A percentile compares a stretch with the other conserved stretches of the same genome.
Conservation (phyloP, 2,888 invertebrate genomes). For the Calameuta pallipes region DNA sequence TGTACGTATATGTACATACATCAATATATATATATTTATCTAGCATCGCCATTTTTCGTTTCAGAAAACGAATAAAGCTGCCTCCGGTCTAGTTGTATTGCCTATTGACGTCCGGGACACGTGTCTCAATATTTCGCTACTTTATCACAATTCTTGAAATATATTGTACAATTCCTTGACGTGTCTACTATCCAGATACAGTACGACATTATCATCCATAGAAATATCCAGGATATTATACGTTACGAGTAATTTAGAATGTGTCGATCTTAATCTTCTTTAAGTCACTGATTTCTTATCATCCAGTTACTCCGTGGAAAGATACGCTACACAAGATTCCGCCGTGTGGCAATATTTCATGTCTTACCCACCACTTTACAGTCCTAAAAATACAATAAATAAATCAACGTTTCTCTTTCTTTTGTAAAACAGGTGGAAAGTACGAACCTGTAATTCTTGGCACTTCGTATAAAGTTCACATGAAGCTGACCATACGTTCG, state of each 20-base stretch:
- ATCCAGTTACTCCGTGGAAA: background rate
- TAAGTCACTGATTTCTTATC: background rate
- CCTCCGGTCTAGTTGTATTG: background rate
- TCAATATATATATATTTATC: background rate
- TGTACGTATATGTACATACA: no score
- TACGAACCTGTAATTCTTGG: slow-evolving; percentile 67
- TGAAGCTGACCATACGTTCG: slow-evolving; percentile 68
- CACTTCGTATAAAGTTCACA: slow-evolving; percentile 68
- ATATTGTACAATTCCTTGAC: background rate
- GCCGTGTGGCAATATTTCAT: background rate
- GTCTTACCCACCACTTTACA: background rate
- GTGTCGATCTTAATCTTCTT: background rate
- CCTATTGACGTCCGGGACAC: background rate
- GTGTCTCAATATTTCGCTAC: background rate
- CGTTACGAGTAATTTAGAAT: background rate
- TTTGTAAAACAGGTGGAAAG: slow-evolving; percentile 58
- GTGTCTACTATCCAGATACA: background rate
- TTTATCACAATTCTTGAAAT: background rate
- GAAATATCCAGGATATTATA: background rate
- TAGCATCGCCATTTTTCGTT: background rate
- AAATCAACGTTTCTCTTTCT: background rate
- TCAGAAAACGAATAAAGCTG: background rate
- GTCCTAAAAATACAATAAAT: slow-evolving; percentile 5
- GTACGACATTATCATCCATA: background rate
- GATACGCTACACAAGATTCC: background rate